Conservation (phyloP, 2,888 invertebrate genomes). For the Trissoscelio sp. region DNA sequence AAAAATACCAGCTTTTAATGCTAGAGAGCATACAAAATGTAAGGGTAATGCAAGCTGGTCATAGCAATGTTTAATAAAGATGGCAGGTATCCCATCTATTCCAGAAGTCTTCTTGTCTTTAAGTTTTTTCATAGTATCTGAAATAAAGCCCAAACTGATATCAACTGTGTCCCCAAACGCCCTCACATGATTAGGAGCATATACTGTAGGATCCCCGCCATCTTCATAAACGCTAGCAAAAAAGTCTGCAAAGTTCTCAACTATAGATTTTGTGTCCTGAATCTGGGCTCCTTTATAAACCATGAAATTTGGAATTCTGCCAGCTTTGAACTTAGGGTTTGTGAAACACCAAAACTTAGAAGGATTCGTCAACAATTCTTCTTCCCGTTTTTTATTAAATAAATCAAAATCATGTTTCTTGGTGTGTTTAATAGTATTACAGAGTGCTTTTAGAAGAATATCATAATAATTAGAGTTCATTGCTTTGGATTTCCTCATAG, state of each 20-base stretch:
- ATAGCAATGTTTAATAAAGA: background rate
- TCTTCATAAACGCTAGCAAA: background rate
- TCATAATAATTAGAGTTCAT: background rate
- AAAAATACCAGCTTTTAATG: background rate
- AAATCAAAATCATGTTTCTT: background rate
- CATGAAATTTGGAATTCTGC: background rate
- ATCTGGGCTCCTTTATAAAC: background rate
- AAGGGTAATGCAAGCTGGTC: background rate
- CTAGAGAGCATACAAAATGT: background rate
- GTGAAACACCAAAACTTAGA: background rate
- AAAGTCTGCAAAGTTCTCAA: background rate
- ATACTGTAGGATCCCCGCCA: background rate
- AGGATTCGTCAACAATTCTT: background rate
- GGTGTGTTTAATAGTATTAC: background rate
- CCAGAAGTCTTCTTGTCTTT: background rate
- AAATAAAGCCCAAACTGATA: background rate
- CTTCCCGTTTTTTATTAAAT: background rate
- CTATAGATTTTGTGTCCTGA: background rate
- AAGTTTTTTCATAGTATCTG: background rate
- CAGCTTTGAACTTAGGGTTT: background rate
- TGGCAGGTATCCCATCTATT: background rate
- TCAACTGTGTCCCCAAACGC: background rate
- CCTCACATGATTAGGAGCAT: background rate
- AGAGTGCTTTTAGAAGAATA: background rate
- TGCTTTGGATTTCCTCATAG: background rate